Conservation (phyloP, 2,888 invertebrate genomes). For the Synanthedon formicaeformis region DNA sequence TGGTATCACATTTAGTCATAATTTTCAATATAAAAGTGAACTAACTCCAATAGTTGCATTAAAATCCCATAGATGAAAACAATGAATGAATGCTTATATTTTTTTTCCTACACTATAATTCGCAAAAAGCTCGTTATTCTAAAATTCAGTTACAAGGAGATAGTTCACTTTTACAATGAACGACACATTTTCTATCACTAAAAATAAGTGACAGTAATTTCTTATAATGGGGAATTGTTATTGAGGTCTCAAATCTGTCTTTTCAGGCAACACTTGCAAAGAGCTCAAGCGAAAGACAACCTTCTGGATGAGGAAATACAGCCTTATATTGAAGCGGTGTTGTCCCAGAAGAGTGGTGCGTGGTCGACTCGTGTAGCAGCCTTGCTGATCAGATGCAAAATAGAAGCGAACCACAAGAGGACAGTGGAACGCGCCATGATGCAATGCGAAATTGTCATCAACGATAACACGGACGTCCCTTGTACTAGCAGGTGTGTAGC, state of each 20-base stretch:
- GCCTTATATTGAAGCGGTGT: conserved; percentile 78
- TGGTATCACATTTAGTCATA: too few species aligned
- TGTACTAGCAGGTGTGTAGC: conserved; percentile 32
- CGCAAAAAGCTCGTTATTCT: too few species aligned
- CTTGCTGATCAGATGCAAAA: conserved; percentile 78
- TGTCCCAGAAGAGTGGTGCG: conserved; percentile 75
- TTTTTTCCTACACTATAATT: too few species aligned
- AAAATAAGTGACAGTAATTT: too few species aligned
- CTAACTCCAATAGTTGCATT: too few species aligned
- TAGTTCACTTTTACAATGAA: too few species aligned
- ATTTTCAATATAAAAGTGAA: too few species aligned
- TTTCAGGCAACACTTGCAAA: conserved; percentile 76
- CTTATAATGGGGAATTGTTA: too few species aligned
- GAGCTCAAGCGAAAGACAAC: conserved; percentile 83
- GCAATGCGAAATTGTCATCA: conserved; percentile 85
- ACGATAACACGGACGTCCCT: conserved; percentile 45
- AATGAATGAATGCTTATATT: too few species aligned
- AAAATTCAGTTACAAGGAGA: too few species aligned
- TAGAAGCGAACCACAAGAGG: conserved; percentile 82
- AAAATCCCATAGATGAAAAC: too few species aligned
- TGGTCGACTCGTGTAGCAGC: conserved; percentile 84
- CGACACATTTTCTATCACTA: too few species aligned
- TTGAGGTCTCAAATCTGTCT: neutral
- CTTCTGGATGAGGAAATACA: conserved; percentile 84
- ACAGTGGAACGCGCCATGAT: conserved; percentile 89